A percentile compares a stretch with the other conserved stretches of the same genome.
These are phyloP conservation scores for Cataglyphis altisquamis DNA, from an alignment of 2,888 invertebrate species.

Conservation along the genomic window DNA sequence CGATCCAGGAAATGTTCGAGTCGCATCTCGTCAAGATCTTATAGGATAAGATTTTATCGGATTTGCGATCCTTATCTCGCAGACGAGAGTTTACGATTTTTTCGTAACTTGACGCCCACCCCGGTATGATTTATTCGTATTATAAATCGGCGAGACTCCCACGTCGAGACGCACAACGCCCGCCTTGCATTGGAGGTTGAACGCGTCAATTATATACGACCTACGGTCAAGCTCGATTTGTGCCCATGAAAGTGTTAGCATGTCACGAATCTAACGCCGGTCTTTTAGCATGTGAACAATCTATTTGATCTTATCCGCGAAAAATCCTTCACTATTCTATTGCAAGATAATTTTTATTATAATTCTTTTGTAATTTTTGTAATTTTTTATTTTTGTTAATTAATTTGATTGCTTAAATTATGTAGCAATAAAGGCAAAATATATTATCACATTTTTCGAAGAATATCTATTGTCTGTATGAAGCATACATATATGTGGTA, in stretches of 20 bases:
- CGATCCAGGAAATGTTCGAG: conserved; percentile 75
- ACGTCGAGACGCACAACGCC: conserved; percentile 56
- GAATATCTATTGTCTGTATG: not conserved
- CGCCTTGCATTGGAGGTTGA: conserved; percentile 63
- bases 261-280: conserved; percentile 28
- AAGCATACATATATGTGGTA: not conserved
- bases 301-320: conserved; percentile 36
- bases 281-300: conserved; percentile 29
- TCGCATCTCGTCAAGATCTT: conserved; percentile 61
- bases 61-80: conserved; percentile 59
- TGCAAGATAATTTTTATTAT: not conserved
- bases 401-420: not conserved
- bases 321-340: conserved; percentile 26
- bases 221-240: conserved; percentile 66
- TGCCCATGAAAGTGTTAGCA: conserved; percentile 46
- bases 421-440: not conserved
- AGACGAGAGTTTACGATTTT: conserved; percentile 53
- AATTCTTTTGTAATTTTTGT: not conserved
- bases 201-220: conserved; percentile 79
- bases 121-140: conserved; percentile 77
- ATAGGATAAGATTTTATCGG: conserved; percentile 65
- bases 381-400: not conserved
- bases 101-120: conserved; percentile 72
- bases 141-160: conserved; percentile 77
- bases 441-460: not conserved